Conservation (phyloP, 92 coral and sea anemone species). For the Bergia sp. region DNA sequence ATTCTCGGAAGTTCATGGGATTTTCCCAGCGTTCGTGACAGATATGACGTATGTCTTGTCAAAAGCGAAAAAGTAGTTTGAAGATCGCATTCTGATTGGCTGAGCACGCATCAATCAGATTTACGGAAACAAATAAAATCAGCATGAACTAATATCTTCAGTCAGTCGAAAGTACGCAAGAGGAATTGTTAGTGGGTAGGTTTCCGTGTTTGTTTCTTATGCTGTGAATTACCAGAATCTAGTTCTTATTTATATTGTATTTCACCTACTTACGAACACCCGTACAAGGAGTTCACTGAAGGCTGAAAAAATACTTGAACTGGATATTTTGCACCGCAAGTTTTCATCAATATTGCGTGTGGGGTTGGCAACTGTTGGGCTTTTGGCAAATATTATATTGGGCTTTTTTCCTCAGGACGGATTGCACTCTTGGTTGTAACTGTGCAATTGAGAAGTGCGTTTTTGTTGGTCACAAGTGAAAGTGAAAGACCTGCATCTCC, state of each 20-base stretch:
- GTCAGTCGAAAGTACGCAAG: conserved; percentile 27
- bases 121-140: conserved; percentile 40
- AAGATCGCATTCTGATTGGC: conserved; percentile 26
- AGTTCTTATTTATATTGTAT: neutral
- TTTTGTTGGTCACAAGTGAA: neutral
- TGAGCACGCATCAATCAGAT: conserved; percentile 15
- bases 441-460: neutral
- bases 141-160: conserved; percentile 34
- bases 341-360: neutral
- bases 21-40: conserved; percentile 42
- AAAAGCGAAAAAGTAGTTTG: neutral
- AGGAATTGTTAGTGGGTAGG: neutral
- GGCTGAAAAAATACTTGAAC: neutral
- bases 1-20: neutral
- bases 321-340: neutral
- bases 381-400: neutral
- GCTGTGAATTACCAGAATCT: neutral
- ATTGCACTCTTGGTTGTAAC: conserved; percentile 24
- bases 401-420: neutral
- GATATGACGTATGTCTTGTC: conserved; percentile 2
- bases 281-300: neutral
- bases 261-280: neutral
- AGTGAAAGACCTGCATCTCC: neutral
- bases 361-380: conserved; percentile 22
- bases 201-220: neutral